Evolutionary conservation across 2,888 invertebrate genomes (phyloP).

Genomic region (Nephrotoma guestfalica): DNA sequence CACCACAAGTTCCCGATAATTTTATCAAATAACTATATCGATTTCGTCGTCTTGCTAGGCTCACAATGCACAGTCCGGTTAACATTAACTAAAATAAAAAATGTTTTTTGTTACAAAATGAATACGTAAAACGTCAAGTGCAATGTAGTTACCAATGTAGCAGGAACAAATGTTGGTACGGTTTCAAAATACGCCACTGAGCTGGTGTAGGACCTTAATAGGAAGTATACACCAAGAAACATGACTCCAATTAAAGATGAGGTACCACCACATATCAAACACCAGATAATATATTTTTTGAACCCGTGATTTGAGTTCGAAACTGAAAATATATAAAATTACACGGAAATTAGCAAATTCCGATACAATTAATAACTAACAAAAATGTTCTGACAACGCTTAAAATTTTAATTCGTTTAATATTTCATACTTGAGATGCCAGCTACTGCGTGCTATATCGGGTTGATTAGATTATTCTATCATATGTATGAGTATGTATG

Average conservation of each 20-base stretch:
- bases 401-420: not conserved
- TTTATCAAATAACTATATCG: conserved; percentile 83
- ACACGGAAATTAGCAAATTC: not conserved
- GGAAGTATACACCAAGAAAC: conserved; percentile 60
- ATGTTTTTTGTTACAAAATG: not conserved
- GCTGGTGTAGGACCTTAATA: conserved; percentile 59
- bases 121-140: not conserved
- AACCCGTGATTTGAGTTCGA: conserved; percentile 31
- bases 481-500: too few relatives aligned
- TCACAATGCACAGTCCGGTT: conserved; percentile 76
- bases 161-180: conserved; percentile 87
- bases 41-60: conserved; percentile 66
- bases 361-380: not conserved
- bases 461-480: too few relatives aligned
- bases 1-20: conserved; percentile 73
- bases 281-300: conserved; percentile 61
- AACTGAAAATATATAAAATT: conserved; percentile 21
- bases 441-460: too few relatives aligned
- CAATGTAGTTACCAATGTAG: conserved; percentile 60
- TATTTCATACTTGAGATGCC: not conserved
- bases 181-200: conserved; percentile 71
- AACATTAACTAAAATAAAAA: conserved; percentile 49
- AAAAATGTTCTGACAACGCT: not conserved
- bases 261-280: conserved; percentile 60
- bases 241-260: conserved; percentile 58